Evolutionary conservation across 2,797 vertebrate genomes (phyloP), one percentile per base, ranked within the genome.

Genomic region (Oryzias dopingdopingensis): DNA sequence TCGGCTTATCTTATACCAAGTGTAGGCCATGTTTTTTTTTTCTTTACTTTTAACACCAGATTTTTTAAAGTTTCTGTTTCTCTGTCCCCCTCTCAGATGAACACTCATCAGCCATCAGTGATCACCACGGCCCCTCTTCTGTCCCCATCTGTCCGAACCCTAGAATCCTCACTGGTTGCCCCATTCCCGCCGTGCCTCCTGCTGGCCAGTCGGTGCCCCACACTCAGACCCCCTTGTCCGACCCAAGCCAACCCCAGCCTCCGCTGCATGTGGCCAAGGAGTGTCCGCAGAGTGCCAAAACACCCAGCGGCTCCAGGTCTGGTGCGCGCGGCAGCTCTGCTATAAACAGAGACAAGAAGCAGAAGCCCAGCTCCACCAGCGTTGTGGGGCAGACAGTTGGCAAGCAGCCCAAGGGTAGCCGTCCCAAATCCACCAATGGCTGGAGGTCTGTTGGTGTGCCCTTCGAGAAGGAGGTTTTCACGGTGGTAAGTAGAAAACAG

Each of bases 401-500:
- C 74, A 98, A 96, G 89, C 95, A 96, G 85, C 90, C 89, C 0
- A 94, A 94, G 56, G 96, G 94, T 67, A 87, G 90, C 85, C 90
- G 91, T 41, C 91, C 95, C 24, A 92, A 94, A 68, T 92, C 90
- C 43, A 99, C 96, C 65, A 99, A 99, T 3, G 97, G 97, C 87
- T 99, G 97, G 97, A 92, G 90, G 51, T 93, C 97, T 0, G 91
- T 98, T 7, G 97, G 97, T 63, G 79, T 90, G 0, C 92, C 96
- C 64, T 94, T 92, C 10, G 94, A 99, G 88, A 99, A 94, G 89
- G 96, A 96, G 0, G 96, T 99, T 67, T 99, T 97, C 46, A 93
- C 96, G 13, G 92, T 97, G 93, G 97, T 99, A 89, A 67, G 97
- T 93, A 74, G 57, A 67, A 42, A 48, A 71, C 72, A 74, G 65